Conservation (phyloP, 2,888 invertebrate species). For the Eupelmus urozonus region DNA sequence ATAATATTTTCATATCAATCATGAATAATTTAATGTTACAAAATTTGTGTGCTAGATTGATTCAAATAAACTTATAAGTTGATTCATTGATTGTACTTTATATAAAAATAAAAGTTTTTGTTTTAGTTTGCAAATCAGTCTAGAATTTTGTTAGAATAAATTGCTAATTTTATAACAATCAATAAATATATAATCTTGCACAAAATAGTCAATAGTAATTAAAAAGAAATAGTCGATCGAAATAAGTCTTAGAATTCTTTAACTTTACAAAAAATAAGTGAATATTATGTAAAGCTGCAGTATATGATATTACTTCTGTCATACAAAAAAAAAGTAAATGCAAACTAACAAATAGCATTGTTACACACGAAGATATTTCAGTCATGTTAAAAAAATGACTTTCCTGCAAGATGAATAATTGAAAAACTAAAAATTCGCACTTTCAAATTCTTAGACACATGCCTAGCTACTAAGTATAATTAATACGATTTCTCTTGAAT, state of each 20-base stretch:
- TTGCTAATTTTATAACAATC: slow-evolving; percentile 4
- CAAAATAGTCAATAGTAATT: slow-evolving; percentile 8
- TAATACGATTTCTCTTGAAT: background rate
- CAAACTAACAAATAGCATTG: too few relatives aligned
- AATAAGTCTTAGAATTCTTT: background rate
- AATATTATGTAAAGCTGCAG: background rate
- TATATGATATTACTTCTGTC: slow-evolving; percentile 2
- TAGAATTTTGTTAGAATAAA: slow-evolving; percentile 12
- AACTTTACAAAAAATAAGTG: background rate
- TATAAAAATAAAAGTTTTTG: slow-evolving; percentile 8
- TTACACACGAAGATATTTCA: too few relatives aligned
- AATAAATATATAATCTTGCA: slow-evolving; percentile 7
- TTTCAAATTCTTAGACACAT: background rate
- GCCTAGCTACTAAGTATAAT: background rate
- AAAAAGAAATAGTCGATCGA: background rate
- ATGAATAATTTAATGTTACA: slow-evolving; percentile 19
- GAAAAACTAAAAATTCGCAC: slow-evolving; percentile 1
- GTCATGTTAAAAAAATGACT: too few relatives aligned
- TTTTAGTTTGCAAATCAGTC: background rate
- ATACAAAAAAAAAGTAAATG: background rate
- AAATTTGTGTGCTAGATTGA: background rate
- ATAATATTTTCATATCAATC: slow-evolving; percentile 26
- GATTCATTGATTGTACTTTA: background rate
- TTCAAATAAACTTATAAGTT: slow-evolving; percentile 9
- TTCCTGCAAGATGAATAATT: background rate